These are phyloP conservation scores for Cyanoderma ruficeps DNA, from an alignment of 2,113 vertebrate genomes.

Conservation along the genomic window DNA sequence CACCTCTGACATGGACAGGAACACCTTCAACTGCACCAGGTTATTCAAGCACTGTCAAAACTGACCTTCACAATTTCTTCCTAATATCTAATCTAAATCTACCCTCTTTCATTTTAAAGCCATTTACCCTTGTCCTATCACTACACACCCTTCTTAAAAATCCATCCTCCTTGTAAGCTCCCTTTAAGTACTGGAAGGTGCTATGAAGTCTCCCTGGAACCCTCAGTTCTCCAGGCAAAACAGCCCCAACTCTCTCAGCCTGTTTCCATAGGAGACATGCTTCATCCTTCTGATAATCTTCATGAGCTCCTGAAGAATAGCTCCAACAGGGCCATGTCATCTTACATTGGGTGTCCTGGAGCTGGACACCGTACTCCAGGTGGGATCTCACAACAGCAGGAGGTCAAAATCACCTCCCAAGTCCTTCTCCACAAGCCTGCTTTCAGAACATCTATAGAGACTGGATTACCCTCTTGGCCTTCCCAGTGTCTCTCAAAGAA, in stretches of 20 bases:
- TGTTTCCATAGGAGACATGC: neutral
- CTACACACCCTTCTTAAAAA: neutral
- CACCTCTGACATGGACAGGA: neutral
- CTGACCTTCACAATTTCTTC: neutral
- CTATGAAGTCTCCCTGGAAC: neutral
- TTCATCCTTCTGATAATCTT: neutral
- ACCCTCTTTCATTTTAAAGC: neutral
- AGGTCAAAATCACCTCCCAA: neutral
- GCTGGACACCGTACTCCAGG: neutral
- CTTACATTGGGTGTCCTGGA: neutral
- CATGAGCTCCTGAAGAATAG: neutral
- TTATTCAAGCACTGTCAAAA: neutral
- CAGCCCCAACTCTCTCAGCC: neutral
- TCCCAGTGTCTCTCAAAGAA: neutral
- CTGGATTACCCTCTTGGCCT: neutral
- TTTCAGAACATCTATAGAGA: neutral
- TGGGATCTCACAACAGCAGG: neutral
- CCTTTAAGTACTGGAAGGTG: neutral
- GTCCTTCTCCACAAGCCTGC: neutral
- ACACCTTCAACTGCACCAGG: neutral
- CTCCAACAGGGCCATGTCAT: neutral
- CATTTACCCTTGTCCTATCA: neutral
- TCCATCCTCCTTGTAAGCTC: neutral
- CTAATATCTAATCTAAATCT: neutral
- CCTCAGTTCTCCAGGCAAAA: neutral